Evolutionary conservation across 2,888 invertebrate species (phyloP), one percentile per base, ranked within the genome.

Genomic region (Eilema caniola): DNA sequence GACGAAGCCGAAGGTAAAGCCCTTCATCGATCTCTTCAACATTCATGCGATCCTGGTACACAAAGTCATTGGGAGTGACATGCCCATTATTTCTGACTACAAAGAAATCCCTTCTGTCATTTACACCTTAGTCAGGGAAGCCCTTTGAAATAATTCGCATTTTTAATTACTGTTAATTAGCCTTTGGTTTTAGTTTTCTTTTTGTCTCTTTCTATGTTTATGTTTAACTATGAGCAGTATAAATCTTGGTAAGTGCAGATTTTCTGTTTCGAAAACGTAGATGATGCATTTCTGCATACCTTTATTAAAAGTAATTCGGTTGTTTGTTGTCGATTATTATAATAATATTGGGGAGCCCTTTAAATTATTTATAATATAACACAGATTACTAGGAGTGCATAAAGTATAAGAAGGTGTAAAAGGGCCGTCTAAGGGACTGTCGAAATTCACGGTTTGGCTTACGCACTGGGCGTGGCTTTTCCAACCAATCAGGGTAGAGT

Each of bases 51-150:
- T 83, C 95, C 95, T 95, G 87, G 94, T 95, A 90, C 83, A 86
- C 90, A 93, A 95, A 95, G 95, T 95, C 95, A 95, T 95, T 95
- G 95, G 95, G 95, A 95, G 95, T 95, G 95, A 95, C 95, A 95
- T 95, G 94, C 93, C 95, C 93, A 95, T 95, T 95, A 95, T 94
- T 93, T 94, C 92, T 94, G 91, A 89, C 89, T 90, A 81, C 79
- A 87, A 88, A 91, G 88, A 85, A 87, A 89, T 86, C 89, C 91
- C 89, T 91, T 90, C 86, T 88, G 86, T 92, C 90, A 93, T 94
- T 94, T 90, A 92, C 95, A 93, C 95, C 89, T 92, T 88, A 83
- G 25, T 78, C 77, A 70, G 79, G 67, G 66, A 80, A 74, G 72
- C 79, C 80, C 78, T 77, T 81, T 78, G 69, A 74, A 73, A 72